phyloP scores from a whole-genome alignment of 2,888 invertebrate species.

The Polyploca ridens region DNA sequence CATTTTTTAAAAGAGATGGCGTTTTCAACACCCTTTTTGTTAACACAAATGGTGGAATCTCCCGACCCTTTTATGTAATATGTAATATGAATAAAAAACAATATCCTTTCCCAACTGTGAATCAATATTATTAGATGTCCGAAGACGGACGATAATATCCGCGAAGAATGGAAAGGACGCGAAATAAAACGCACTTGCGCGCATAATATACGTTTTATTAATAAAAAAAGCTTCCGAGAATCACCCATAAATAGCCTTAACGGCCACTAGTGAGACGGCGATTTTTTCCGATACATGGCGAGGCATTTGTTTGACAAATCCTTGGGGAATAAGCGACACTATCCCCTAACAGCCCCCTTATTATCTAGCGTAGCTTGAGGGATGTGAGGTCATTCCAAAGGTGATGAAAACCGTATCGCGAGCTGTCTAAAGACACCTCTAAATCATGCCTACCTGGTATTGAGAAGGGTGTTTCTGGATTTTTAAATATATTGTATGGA shows the following conservation, averaged over 20 bases:
- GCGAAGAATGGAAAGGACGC: conserved; percentile 66
- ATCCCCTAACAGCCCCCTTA: conserved; percentile 61
- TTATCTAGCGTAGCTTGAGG: conserved; percentile 75
- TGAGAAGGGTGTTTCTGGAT: conserved; percentile 47
- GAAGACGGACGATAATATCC: conserved; percentile 81
- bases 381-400: conserved; percentile 80
- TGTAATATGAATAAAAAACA: conserved; percentile 47
- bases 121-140: conserved; percentile 77
- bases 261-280: conserved; percentile 77
- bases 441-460: conserved; percentile 78
- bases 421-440: conserved; percentile 64
- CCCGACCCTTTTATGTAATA: conserved; percentile 7
- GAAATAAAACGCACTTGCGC: conserved; percentile 83
- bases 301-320: conserved; percentile 85
- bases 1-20: background rate
- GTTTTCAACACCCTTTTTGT: conserved; percentile 26
- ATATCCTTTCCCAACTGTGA: conserved; percentile 53
- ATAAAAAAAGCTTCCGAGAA: conserved; percentile 80
- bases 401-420: conserved; percentile 81
- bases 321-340: conserved; percentile 76
- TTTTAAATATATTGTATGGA: conserved; percentile 63
- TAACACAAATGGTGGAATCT: background rate
- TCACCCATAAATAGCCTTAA: conserved; percentile 83
- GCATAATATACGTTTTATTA: conserved; percentile 85
- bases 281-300: conserved; percentile 81